Evolutionary conservation across 2,797 vertebrate species (phyloP).

Genomic region (Cetoscarus ocellatus): DNA sequence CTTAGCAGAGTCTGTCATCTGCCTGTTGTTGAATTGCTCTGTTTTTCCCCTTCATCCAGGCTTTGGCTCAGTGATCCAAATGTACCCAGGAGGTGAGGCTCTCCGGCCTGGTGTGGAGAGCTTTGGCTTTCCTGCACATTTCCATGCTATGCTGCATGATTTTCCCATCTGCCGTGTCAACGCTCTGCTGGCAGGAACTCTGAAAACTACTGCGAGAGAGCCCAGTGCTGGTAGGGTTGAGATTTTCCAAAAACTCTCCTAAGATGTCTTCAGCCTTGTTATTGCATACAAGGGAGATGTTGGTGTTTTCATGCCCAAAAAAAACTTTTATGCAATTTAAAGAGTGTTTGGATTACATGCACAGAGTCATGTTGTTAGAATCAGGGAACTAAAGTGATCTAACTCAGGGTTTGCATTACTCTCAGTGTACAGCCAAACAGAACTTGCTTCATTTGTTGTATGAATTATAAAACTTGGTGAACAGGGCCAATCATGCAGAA

Average conservation of each 20-base stretch:
- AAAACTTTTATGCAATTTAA: not conserved
- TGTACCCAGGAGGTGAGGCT: slow-evolving; percentile 94
- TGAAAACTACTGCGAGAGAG: slow-evolving; percentile 76
- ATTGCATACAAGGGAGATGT: not conserved
- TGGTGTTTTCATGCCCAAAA: not conserved
- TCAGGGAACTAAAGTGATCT: no score
- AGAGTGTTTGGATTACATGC: not conserved
- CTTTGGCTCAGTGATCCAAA: slow-evolving; percentile 94
- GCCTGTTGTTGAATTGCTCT: slow-evolving; percentile 15
- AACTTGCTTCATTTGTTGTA: no score
- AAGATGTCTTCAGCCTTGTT: slow-evolving; percentile 11
- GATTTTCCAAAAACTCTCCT: not conserved
- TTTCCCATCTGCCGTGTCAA: slow-evolving; percentile 95
- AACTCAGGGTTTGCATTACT: no score
- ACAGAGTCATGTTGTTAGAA: no score
- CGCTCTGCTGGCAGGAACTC: slow-evolving; percentile 89
- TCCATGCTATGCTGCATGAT: slow-evolving; percentile 90
- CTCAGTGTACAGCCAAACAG: no score
- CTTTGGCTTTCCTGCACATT: slow-evolving; percentile 94
- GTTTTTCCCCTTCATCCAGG: slow-evolving; percentile 79
- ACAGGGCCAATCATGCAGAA: no score
- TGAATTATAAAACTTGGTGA: no score
- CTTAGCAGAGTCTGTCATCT: not conserved
- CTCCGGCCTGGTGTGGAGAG: slow-evolving; percentile 91
- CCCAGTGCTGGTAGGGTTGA: slow-evolving; percentile 41